These are phyloP conservation scores for Melanotaenia duboulayi DNA, from an alignment of 2,113 vertebrate genomes.

Conservation along the genomic window DNA sequence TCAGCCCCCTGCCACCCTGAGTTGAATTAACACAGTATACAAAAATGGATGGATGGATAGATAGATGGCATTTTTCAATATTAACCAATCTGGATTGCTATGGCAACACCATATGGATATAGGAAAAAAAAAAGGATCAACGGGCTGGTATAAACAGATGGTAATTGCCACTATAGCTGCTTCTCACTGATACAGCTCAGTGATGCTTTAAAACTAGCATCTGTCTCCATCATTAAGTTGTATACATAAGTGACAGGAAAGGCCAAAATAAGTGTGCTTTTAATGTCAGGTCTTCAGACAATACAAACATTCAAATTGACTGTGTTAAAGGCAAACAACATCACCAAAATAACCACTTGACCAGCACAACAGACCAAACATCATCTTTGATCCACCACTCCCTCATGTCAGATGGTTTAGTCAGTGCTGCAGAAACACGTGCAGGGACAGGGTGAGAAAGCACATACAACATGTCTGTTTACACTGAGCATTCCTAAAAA, in stretches of 20 bases:
- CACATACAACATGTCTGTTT: background rate
- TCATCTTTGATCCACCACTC: background rate
- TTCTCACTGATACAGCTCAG: slow-evolving; percentile 67
- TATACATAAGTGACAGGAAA: slow-evolving; percentile 42
- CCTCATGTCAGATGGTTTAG: background rate
- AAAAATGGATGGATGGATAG: too few relatives aligned
- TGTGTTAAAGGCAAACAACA: slow-evolving; percentile 17
- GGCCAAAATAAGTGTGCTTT: slow-evolving; percentile 24
- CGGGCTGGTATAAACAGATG: slow-evolving; percentile 75
- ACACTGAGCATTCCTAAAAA: background rate
- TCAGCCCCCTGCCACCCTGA: background rate
- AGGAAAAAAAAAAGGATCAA: slow-evolving; percentile 34
- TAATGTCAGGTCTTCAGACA: slow-evolving; percentile 3
- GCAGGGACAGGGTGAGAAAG: too few relatives aligned
- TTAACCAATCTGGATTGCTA: slow-evolving; percentile 29
- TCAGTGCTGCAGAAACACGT: background rate
- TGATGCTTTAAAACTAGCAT: slow-evolving; percentile 76
- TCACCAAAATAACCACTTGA: slow-evolving; percentile 12
- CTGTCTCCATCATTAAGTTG: slow-evolving; percentile 68
- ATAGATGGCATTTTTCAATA: slow-evolving; percentile 17
- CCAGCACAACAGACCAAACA: background rate
- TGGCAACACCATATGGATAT: slow-evolving; percentile 52
- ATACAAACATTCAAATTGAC: slow-evolving; percentile 17
- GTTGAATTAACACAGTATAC: background rate
- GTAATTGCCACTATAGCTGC: slow-evolving; percentile 66